These are phyloP conservation scores for Hylaeus volcanicus DNA, from an alignment of 1,140 invertebrate genomes.

Conservation along the genomic window DNA sequence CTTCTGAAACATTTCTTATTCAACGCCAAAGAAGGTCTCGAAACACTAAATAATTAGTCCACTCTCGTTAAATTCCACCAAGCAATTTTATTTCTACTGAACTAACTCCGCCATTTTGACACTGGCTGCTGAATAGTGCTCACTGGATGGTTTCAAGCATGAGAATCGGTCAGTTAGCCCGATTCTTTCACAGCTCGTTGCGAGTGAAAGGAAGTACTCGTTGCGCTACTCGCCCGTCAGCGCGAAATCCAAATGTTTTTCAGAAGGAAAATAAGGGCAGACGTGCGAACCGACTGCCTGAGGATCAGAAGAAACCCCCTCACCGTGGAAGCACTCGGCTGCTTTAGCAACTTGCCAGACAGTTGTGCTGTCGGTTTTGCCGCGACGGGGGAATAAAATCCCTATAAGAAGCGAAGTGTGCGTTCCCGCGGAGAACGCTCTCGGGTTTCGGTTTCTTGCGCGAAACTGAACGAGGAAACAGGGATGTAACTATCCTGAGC, in stretches of 20 bases:
- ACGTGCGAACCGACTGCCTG: constrained; percentile 19
- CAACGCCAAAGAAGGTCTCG: too few relatives aligned
- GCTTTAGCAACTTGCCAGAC: constrained; percentile 34
- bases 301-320: constrained; percentile 33
- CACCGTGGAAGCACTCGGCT: constrained; percentile 4
- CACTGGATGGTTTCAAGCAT: too few relatives aligned
- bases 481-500: constrained; percentile 1
- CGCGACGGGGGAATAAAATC: constrained; percentile 36
- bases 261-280: constrained; percentile 23
- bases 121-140: too few relatives aligned
- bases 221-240: not conserved
- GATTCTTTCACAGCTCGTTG: not conserved
- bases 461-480: not conserved
- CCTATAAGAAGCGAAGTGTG: constrained; percentile 26
- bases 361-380: constrained; percentile 30
- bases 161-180: too few relatives aligned
- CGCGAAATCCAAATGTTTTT: constrained; percentile 24
- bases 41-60: too few relatives aligned
- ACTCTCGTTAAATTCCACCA: too few relatives aligned
- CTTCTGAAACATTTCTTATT: too few relatives aligned
- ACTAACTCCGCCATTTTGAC: too few relatives aligned
- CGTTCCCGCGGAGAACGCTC: constrained; percentile 20
- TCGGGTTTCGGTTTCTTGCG: constrained; percentile 11
- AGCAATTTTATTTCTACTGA: too few relatives aligned
- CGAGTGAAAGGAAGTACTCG: not conserved